These are phyloP conservation scores for Orius insidiosus DNA, from an alignment of 1,140 invertebrate species.

Conservation along the genomic window DNA sequence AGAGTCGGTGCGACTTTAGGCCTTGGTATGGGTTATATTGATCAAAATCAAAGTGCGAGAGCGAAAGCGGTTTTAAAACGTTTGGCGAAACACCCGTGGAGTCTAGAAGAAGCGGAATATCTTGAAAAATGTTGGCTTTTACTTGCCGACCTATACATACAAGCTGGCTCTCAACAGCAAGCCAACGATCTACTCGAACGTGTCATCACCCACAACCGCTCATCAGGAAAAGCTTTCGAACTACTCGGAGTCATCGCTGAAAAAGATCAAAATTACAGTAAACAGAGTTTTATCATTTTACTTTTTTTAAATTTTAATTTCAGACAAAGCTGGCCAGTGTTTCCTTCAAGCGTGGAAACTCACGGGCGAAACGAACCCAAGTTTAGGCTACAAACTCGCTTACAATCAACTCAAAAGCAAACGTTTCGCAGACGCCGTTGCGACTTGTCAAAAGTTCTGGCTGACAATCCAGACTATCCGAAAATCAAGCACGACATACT, in stretches of 20 bases:
- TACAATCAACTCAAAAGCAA: constrained; percentile 85
- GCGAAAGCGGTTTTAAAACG: constrained; percentile 86
- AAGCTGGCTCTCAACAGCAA: constrained; percentile 70
- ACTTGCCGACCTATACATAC: constrained; percentile 76
- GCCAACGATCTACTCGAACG: constrained; percentile 65
- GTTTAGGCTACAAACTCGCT: constrained; percentile 80
- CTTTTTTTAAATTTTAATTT: neutral
- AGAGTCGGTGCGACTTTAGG: constrained; percentile 72
- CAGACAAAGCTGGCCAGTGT: constrained; percentile 52
- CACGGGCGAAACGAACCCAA: constrained; percentile 65
- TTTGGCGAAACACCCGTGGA: constrained; percentile 74
- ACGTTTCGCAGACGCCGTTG: constrained; percentile 70
- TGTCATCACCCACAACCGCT: constrained; percentile 75
- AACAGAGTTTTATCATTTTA: constrained; percentile 1
- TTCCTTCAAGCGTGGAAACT: constrained; percentile 48
- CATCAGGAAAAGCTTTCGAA: constrained; percentile 81
- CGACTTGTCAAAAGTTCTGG: constrained; percentile 67
- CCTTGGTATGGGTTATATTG: constrained; percentile 55
- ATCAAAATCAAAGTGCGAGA: constrained; percentile 69
- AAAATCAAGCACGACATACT: constrained; percentile 84
- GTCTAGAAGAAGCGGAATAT: constrained; percentile 86
- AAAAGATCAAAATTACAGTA: constrained; percentile 75
- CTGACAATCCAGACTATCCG: constrained; percentile 70
- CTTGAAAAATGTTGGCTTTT: constrained; percentile 84
- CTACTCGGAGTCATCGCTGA: constrained; percentile 73